Base-by-base conservation (phyloP, 2,113 vertebrate genomes). In the Gymnorhina tibicen region DNA sequence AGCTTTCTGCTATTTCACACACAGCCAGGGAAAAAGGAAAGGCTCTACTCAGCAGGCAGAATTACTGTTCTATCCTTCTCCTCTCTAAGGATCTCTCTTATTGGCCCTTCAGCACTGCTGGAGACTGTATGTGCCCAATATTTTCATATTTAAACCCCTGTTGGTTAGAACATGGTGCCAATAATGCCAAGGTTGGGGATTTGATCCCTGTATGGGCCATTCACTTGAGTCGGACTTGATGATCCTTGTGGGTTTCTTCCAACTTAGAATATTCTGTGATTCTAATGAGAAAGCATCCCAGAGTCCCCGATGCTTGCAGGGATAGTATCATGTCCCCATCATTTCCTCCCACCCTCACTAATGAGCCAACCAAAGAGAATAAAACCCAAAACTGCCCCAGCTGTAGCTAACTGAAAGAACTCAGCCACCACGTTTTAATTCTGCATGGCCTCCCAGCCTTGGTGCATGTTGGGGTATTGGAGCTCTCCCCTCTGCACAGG, bases 401-500 rank as follows among this genome's bases (percentile, higher is more conserved):
- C 30, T 49, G 28, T 32, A 76, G 9, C 17, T 53, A 32, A 66
- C 32, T n/a, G n/a, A 33, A 87, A 60, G 16, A 56, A 50, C 15
- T 24, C 44, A 41, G 39, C 6, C 64, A 41, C 41, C 7, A 53
- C 0, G 0, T 41, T 70, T 69, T 41, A n/a, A 55, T 78, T 67
- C 42, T 20, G 26, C 21, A 2, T 27, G 41, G 46, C 27, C 42
- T 68, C 41, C 4, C 0, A 6, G 62, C 13, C 39, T 30, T 20
- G 7, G 15, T 35, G 23, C 3, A 1, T 3, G 0, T 21, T 42
- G 37, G 12, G 21, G 6, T 35, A 22, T 44, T 3, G 1, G 66
- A 60, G 22, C 15, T 27, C 13, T 60, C 14, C 27, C 9, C 41
- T 49, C 32, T 21, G 33, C 41, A 47, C 42, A 49, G 52, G 33